Percentiles rank a stretch among this genome's conserved stretches.
Evolutionary conservation across 2,797 vertebrate genomes (phyloP).

Genomic region (Toxotes lorentzi): DNA sequence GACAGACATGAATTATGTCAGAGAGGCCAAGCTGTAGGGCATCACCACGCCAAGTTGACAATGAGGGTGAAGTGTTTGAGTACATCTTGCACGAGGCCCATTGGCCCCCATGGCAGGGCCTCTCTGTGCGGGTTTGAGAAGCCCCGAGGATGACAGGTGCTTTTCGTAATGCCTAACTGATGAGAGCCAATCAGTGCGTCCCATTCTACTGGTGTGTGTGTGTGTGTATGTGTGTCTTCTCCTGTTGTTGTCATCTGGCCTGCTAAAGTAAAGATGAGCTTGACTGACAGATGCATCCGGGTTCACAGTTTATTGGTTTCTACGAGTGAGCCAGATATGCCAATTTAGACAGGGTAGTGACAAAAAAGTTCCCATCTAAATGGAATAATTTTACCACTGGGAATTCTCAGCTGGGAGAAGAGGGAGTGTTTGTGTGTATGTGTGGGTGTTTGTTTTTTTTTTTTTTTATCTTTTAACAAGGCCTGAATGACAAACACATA

Average conservation of each 20-base stretch:
- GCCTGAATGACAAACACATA: slow-evolving; percentile 97
- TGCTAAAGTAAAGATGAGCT: slow-evolving; percentile 93
- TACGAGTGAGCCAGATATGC: slow-evolving; percentile 96
- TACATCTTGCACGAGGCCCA: slow-evolving; percentile 75
- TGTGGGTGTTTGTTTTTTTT: slow-evolving; percentile 33
- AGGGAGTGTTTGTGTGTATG: slow-evolving; percentile 47
- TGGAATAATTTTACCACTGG: slow-evolving; percentile 98
- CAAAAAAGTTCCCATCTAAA: slow-evolving; percentile 99
- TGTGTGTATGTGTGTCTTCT: slow-evolving; percentile 54
- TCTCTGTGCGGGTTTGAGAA: slow-evolving; percentile 80
- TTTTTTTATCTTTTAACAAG: slow-evolving; percentile 91
- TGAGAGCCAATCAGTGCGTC: slow-evolving; percentile 91
- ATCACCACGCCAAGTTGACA: slow-evolving; percentile 78
- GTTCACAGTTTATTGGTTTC: slow-evolving; percentile 99
- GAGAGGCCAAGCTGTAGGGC: slow-evolving; percentile 71
- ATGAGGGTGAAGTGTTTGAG: slow-evolving; percentile 82
- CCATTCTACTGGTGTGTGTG: slow-evolving; percentile 78
- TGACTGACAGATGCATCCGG: slow-evolving; percentile 97
- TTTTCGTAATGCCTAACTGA: slow-evolving; percentile 93
- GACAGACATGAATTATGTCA: slow-evolving; percentile 73
- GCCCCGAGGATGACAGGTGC: slow-evolving; percentile 92
- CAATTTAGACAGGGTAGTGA: slow-evolving; percentile 98
- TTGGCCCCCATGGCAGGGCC: slow-evolving; percentile 84
- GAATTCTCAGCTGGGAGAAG: slow-evolving; percentile 88
- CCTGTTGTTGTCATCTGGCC: slow-evolving; percentile 94